Base-by-base conservation (phyloP, 2,888 invertebrate species). In the Lacanobia oleracea region DNA sequence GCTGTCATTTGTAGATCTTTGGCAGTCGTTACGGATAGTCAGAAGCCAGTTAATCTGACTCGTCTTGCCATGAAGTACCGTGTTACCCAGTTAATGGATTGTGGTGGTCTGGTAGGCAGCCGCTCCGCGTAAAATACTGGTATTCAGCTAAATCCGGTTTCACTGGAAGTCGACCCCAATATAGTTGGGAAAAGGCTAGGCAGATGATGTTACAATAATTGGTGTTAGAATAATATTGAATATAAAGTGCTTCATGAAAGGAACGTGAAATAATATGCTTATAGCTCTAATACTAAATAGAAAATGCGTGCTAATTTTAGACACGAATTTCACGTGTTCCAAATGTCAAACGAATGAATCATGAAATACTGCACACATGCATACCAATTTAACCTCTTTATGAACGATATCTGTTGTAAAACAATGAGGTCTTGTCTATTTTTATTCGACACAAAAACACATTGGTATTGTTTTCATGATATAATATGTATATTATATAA, bases 271-370 rank as follows among this genome's bases (percentile, higher is more conserved):
- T 63, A 70, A 70, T 63, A 53, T 59, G 59, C 43, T 50, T 70
- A 48, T 14, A 43, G 45, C 23, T 10, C 40, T 50, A 33, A 68
- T 56, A 65, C 23, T 9, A 9, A 71, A 72, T 61, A 79, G 54
- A 73, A 72, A 79, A 73, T 73, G 59, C 43, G 57, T 50, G 23
- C 48, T 73, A 66, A 50, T 72, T 79, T 62, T 63, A 66, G 23
- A 37, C 33, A 43, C n/a, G 48, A 77, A 73, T 62, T 77, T 79
- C 40, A 72, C 79, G 51, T 65, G 73, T 79, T 67, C 21, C 66
- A 59, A 79, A 74, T 77, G 48, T 79, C 60, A 74, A 73, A 67
- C 21, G 53, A 40, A 73, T 77, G 74, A 79, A 45, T 79, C 79
- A 74, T 37, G 43, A 53, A 63, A 45, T 60, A 54, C 66, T 59